phyloP scores from a whole-genome alignment of 2,888 invertebrate species.

The Tinea pellionella region DNA sequence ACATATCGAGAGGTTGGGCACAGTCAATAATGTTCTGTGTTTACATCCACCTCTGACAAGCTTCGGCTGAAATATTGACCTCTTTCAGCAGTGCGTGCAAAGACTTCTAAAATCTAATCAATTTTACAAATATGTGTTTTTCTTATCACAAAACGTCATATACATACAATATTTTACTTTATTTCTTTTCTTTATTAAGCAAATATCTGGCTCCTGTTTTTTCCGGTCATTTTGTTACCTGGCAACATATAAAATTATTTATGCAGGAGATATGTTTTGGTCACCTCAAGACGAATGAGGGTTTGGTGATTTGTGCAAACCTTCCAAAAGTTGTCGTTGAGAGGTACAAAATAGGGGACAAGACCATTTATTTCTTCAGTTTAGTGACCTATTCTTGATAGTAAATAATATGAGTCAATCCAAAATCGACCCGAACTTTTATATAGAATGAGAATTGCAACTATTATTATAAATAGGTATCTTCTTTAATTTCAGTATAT shows the following conservation, averaged over 20 bases:
- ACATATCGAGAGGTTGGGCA: background rate
- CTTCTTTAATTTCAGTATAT: too few species aligned
- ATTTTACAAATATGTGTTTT: conserved; percentile 17
- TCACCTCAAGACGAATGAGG: conserved; percentile 34
- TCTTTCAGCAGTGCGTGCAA: conserved; percentile 25
- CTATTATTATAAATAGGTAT: too few species aligned
- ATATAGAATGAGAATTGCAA: too few species aligned
- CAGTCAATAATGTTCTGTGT: conserved; percentile 34
- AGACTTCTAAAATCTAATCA: conserved; percentile 24
- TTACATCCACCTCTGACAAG: conserved; percentile 25
- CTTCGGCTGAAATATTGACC: conserved; percentile 33
- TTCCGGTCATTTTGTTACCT: too few species aligned
- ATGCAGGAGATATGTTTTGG: background rate
- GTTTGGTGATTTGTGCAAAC: conserved; percentile 40
- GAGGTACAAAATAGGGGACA: conserved; percentile 34
- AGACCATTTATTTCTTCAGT: conserved; percentile 35
- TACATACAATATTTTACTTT: too few species aligned
- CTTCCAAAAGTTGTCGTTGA: conserved; percentile 31
- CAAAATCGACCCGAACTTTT: background rate
- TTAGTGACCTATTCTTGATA: background rate
- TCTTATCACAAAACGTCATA: background rate
- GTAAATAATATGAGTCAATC: background rate
- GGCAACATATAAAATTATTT: background rate
- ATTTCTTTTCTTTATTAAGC: background rate
- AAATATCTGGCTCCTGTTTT: too few species aligned